Evolutionary conservation across 2,113 vertebrate genomes (phyloP).

Genomic region (Macrotus californicus): DNA sequence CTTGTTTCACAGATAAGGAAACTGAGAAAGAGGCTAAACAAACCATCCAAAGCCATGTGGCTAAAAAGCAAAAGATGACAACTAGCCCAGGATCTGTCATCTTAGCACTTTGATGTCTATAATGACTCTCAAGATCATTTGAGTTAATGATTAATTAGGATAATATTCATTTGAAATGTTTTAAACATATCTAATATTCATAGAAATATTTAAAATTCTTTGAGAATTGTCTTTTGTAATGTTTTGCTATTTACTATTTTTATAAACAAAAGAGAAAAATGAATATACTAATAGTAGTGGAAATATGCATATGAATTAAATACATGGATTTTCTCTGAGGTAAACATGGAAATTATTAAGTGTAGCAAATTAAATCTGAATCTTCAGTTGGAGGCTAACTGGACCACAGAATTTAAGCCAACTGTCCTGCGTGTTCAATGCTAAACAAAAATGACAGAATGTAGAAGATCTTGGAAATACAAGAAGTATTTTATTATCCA

Average conservation of each 20-base stretch:
- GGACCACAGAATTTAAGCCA: slow-evolving; percentile 35
- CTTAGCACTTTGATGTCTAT: neutral
- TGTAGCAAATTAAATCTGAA: slow-evolving; percentile 31
- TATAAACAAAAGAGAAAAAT: slow-evolving; percentile 16
- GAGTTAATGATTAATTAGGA: neutral
- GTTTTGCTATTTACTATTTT: slow-evolving; percentile 44
- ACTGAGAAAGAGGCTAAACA: neutral
- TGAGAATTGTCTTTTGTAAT: neutral
- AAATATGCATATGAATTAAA: slow-evolving; percentile 42
- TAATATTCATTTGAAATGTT: neutral
- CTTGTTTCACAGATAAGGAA: neutral
- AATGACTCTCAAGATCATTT: neutral
- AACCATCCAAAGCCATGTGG: neutral
- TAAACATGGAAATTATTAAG: slow-evolving; percentile 49
- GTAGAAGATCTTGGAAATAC: slow-evolving; percentile 37
- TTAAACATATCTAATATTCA: no score
- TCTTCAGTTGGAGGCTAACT: slow-evolving; percentile 36
- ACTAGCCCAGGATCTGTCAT: neutral
- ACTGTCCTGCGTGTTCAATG: slow-evolving; percentile 3
- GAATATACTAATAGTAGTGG: neutral
- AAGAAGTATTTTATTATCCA: slow-evolving; percentile 47
- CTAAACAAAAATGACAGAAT: slow-evolving; percentile 47
- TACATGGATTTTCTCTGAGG: neutral
- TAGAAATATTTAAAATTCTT: neutral
- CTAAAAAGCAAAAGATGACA: neutral